phyloP scores from a whole-genome alignment of 1,140 invertebrate genomes.

The Spodoptera frugiperda region DNA sequence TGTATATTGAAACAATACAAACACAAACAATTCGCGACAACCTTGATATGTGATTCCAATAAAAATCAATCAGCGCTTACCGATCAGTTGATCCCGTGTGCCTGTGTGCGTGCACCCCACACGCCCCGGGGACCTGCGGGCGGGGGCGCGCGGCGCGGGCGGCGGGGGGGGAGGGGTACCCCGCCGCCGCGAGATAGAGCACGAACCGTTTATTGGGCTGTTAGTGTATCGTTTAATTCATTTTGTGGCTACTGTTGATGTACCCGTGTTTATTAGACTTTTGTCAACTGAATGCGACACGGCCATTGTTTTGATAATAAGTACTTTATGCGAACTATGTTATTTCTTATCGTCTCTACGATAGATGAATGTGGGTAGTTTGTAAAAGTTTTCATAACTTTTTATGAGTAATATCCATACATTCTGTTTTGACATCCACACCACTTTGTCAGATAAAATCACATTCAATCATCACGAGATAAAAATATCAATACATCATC shows the following conservation, averaged over 20 bases:
- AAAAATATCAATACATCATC: slow-evolving; percentile 32
- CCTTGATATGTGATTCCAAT: slow-evolving; percentile 67
- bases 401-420: no score
- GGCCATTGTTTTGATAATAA: no score
- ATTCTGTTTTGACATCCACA: neutral
- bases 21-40: slow-evolving; percentile 43
- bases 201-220: slow-evolving; percentile 51
- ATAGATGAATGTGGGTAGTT: neutral
- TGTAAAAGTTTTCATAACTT: neutral
- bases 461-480: slow-evolving; percentile 2
- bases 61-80: slow-evolving; percentile 78
- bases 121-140: neutral
- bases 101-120: slow-evolving; percentile 39
- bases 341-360: neutral
- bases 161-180: neutral
- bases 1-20: neutral
- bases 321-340: no score
- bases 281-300: slow-evolving; percentile 10
- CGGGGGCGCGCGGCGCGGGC: neutral
- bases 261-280: slow-evolving; percentile 35
- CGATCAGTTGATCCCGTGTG: slow-evolving; percentile 59
- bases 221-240: slow-evolving; percentile 47
- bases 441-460: neutral
- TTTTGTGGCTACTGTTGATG: slow-evolving; percentile 39
- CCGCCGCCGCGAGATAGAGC: slow-evolving; percentile 52